Percentiles rank a stretch among this genome's conserved stretches.
These are phyloP conservation scores for Sylvicola cinctus DNA, from an alignment of 2,888 invertebrate species.

Conservation along the genomic window DNA sequence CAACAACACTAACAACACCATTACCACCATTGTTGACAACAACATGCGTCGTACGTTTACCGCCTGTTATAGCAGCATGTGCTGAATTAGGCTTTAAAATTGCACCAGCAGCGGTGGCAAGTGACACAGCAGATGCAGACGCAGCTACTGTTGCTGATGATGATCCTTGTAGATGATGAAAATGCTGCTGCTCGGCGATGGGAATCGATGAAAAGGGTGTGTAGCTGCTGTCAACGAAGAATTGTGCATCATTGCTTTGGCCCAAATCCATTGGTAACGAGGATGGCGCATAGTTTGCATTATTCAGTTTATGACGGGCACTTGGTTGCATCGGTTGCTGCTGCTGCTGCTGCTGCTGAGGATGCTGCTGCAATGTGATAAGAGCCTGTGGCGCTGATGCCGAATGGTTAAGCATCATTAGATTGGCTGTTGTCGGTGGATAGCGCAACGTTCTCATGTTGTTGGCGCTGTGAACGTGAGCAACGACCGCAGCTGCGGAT, in stretches of 20 bases:
- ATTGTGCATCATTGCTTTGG: constrained; percentile 6
- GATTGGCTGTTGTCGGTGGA: constrained; percentile 33
- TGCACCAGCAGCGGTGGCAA: constrained; percentile 6
- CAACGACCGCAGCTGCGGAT: constrained; percentile 4
- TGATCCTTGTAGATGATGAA: constrained; percentile 9
- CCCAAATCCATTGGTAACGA: constrained; percentile 22
- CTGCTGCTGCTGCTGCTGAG: neutral
- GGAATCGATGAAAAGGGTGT: no score
- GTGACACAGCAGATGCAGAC: constrained; percentile 6
- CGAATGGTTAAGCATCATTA: constrained; percentile 56
- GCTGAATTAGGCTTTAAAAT: constrained; percentile 3
- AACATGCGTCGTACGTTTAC: constrained; percentile 2
- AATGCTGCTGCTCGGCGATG: neutral
- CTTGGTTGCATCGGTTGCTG: constrained; percentile 1
- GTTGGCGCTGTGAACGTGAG: constrained; percentile 7
- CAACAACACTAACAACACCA: constrained; percentile 8
- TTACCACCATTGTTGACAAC: constrained; percentile 8
- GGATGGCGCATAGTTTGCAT: constrained; percentile 19
- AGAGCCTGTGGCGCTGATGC: constrained; percentile 17
- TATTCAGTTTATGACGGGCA: neutral
- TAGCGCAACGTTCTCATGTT: no score
- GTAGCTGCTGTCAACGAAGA: neutral
- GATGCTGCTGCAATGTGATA: constrained; percentile 10
- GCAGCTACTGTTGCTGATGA: constrained; percentile 8
- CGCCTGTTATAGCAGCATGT: constrained; percentile 5